Evolutionary conservation across 2,888 invertebrate species (phyloP).

Genomic region (Eutolmus rufibarbis): DNA sequence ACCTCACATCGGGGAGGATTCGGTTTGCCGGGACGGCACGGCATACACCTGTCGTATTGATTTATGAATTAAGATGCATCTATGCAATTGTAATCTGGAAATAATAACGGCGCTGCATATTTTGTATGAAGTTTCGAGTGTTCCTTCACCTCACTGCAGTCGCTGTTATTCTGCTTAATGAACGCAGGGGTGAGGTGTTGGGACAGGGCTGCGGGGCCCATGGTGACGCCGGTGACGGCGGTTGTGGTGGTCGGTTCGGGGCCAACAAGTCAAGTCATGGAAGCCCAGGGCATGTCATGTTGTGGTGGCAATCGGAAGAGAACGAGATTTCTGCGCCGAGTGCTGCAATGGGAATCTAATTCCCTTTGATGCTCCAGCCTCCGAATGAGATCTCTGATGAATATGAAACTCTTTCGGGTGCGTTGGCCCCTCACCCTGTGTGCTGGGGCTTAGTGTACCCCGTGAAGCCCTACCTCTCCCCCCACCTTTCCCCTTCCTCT

Average conservation of each 20-base stretch:
- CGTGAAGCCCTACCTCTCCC: neutral
- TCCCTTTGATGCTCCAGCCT: constrained; percentile 45
- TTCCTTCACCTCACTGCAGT: neutral
- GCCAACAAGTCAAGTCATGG: neutral
- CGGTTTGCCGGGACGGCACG: neutral
- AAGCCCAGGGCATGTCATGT: neutral
- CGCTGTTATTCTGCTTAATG: constrained; percentile 32
- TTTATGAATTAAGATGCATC: constrained; percentile 44
- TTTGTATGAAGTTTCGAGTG: constrained; percentile 40
- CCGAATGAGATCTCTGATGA: constrained; percentile 44
- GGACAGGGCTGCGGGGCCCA: neutral
- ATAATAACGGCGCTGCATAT: constrained; percentile 44
- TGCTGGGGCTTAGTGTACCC: neutral
- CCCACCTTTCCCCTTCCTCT: neutral
- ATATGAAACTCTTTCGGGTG: constrained; percentile 43
- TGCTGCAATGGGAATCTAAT: constrained; percentile 44
- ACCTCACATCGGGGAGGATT: neutral
- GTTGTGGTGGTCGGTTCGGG: neutral
- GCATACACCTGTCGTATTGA: constrained; percentile 32
- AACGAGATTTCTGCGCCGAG: constrained; percentile 12
- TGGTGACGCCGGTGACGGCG: neutral
- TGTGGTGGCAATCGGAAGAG: constrained; percentile 21
- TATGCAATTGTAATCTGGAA: constrained; percentile 43
- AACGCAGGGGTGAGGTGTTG: neutral
- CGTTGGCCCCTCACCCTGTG: neutral